Evolutionary conservation across 2,113 vertebrate genomes (phyloP).

Genomic region (Sitta europaea): DNA sequence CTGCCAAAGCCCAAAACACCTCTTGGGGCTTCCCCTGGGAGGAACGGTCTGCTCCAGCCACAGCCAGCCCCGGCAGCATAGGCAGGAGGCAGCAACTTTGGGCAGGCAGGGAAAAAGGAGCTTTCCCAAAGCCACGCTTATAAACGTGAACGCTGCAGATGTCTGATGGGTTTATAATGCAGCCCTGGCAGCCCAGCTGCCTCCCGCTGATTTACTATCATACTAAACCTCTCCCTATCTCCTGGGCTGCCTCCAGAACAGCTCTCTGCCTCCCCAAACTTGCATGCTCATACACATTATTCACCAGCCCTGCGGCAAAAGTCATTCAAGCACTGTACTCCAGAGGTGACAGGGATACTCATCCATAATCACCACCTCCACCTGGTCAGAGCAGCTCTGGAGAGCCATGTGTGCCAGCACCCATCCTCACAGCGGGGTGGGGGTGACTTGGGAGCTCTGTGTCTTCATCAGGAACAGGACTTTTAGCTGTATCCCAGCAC

Average conservation of each 20-base stretch:
- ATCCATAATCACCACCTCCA: not conserved
- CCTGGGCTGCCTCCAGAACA: not conserved
- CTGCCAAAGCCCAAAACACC: not conserved
- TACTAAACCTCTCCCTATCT: not conserved
- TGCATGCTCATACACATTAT: not conserved
- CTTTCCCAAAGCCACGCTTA: not conserved
- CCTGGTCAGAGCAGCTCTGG: not conserved
- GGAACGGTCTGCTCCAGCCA: not conserved
- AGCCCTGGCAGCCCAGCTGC: not conserved
- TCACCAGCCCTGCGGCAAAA: not conserved
- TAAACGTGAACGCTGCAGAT: not conserved
- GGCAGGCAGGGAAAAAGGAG: not conserved
- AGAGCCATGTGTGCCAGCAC: not conserved
- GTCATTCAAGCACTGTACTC: not conserved
- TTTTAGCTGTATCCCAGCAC: accelerated
- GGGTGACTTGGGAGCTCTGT: not conserved
- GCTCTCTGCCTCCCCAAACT: not conserved
- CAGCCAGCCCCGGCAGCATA: accelerated
- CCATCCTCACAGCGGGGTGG: not conserved
- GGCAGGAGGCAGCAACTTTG: not conserved
- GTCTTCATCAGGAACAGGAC: not conserved
- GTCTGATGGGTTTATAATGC: not conserved
- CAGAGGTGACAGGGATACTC: not conserved
- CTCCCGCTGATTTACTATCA: not conserved
- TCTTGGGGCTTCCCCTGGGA: not conserved